These are phyloP conservation scores for Seira ritae DNA, from an alignment of 2,888 invertebrate genomes.

Conservation along the genomic window DNA sequence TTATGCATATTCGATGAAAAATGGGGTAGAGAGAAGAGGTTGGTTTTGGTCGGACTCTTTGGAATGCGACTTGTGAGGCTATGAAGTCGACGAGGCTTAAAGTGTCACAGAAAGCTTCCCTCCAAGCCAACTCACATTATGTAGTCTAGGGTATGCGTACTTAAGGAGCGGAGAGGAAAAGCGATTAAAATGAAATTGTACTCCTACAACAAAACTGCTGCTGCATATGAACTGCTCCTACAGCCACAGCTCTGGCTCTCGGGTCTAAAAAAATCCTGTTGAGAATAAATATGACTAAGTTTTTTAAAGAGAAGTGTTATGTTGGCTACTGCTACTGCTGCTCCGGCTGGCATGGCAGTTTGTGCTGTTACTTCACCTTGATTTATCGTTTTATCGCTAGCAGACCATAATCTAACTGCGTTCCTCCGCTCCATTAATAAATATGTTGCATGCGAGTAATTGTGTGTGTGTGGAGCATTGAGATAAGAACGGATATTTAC, in stretches of 20 bases:
- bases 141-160: background rate
- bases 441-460: constrained; percentile 47
- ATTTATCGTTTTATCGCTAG: constrained; percentile 55
- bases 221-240: no score
- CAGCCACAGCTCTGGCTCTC: background rate
- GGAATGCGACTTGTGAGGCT: no score
- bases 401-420: constrained; percentile 17
- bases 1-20: constrained; percentile 55
- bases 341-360: no score
- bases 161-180: no score
- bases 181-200: background rate
- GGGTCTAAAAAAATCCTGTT: background rate
- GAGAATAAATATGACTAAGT: background rate
- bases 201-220: no score
- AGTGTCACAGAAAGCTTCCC: background rate
- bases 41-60: background rate
- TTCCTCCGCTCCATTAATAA: constrained; percentile 35
- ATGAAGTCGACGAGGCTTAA: background rate
- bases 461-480: constrained; percentile 16
- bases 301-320: background rate
- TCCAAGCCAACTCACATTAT: background rate
- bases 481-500: constrained; percentile 37
- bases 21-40: constrained; percentile 15
- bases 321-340: constrained; percentile 11
- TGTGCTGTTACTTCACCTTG: constrained; percentile 35